Conservation (phyloP, 2,888 invertebrate genomes). For the Orthosia cruda region DNA sequence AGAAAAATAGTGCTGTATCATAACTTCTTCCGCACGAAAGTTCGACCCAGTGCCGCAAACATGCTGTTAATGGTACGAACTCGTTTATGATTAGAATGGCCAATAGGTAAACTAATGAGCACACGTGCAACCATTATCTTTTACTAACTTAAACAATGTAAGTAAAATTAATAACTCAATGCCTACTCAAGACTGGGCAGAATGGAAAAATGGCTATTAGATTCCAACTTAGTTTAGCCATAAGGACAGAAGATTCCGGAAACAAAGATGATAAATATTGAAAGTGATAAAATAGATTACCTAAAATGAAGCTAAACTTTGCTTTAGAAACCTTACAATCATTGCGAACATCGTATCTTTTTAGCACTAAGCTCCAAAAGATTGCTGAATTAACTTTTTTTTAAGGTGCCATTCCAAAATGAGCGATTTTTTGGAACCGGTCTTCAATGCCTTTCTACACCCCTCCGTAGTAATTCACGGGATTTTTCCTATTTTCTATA, state of each 20-base stretch:
- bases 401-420: too few relatives aligned
- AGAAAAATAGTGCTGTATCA: slow-evolving; percentile 95
- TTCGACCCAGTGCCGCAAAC: slow-evolving; percentile 95
- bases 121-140: background rate
- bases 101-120: background rate
- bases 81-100: slow-evolving; percentile 21
- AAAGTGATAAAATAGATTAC: background rate
- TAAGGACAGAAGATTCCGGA: background rate
- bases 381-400: too few relatives aligned
- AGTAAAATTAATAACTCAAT: background rate
- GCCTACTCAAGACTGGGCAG: background rate
- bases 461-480: too few relatives aligned
- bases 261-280: background rate
- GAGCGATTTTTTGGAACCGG: too few relatives aligned
- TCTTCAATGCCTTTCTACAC: too few relatives aligned
- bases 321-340: background rate
- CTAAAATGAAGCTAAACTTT: background rate
- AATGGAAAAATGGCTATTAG: background rate
- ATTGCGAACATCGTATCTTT: background rate
- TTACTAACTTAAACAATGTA: background rate
- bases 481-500: too few relatives aligned
- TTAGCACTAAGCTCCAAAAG: background rate
- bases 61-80: slow-evolving; percentile 95
- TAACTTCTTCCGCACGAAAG: slow-evolving; percentile 95
- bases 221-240: background rate